Evolutionary conservation across 2,888 invertebrate genomes (phyloP).

Genomic region (Gortyna flavago): DNA sequence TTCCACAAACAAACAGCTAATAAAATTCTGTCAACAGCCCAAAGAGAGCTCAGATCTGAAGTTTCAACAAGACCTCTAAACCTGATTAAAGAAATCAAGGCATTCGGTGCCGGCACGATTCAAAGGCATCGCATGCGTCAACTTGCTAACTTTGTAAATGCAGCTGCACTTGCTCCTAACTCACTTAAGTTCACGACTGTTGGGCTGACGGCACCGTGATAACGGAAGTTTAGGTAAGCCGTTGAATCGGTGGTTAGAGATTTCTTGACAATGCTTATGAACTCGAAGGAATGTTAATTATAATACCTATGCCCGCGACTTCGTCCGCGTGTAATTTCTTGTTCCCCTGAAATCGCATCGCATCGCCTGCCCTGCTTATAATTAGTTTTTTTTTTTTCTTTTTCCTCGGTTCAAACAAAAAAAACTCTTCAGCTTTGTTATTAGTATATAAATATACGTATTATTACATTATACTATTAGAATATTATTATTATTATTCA

Average conservation of each 20-base stretch:
- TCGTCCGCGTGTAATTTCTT: background rate
- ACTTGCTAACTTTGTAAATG: slow-evolving; percentile 67
- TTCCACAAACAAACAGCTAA: slow-evolving; percentile 3
- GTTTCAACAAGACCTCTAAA: slow-evolving; percentile 41
- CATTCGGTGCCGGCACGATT: slow-evolving; percentile 49
- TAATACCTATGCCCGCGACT: background rate
- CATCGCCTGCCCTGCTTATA: too few relatives aligned
- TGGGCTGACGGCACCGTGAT: slow-evolving; percentile 14
- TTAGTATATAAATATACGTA: too few relatives aligned
- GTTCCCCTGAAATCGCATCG: too few relatives aligned
- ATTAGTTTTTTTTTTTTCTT: background rate
- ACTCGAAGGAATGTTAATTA: background rate
- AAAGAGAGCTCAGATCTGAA: slow-evolving; percentile 34
- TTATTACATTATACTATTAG: too few relatives aligned
- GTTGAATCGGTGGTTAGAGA: background rate
- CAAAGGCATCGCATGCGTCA: slow-evolving; percentile 59
- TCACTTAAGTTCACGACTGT: slow-evolving; percentile 62
- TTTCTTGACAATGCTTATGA: too few relatives aligned
- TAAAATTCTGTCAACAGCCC: slow-evolving; percentile 10
- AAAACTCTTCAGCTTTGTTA: too few relatives aligned
- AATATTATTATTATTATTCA: too few relatives aligned
- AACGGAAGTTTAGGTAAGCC: slow-evolving; percentile 14
- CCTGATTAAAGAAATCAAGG: slow-evolving; percentile 66
- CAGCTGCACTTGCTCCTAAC: slow-evolving; percentile 66
- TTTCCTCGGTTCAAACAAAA: too few relatives aligned